Evolutionary conservation across 2,888 invertebrate species (phyloP).

Genomic region (Spilarctia lutea): DNA sequence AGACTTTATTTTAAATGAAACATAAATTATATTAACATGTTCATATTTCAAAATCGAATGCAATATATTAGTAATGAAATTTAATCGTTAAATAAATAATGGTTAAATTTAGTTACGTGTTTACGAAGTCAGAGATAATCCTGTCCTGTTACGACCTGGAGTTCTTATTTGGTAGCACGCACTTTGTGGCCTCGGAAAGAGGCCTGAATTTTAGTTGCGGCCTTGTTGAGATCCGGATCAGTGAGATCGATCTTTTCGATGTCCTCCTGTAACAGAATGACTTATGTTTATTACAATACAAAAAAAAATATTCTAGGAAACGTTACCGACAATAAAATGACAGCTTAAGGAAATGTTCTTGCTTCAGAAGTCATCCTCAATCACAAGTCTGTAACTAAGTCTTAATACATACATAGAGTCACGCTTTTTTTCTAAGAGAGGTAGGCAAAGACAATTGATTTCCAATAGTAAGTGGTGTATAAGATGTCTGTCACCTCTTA

Average conservation of each 20-base stretch:
- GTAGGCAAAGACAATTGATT: too few species aligned
- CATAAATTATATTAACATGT: not conserved
- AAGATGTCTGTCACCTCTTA: too few species aligned
- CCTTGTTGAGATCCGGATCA: slow-evolving; percentile 95
- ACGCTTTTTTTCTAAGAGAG: too few species aligned
- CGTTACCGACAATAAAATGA: not conserved
- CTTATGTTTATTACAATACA: not conserved
- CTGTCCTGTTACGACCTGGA: slow-evolving; percentile 48
- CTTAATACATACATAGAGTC: not conserved
- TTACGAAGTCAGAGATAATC: slow-evolving; percentile 66
- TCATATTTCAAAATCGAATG: not conserved
- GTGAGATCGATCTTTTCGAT: slow-evolving; percentile 94
- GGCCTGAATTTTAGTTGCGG: slow-evolving; percentile 96
- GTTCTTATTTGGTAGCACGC: slow-evolving; percentile 89
- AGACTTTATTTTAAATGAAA: not conserved
- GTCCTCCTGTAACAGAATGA: slow-evolving; percentile 84
- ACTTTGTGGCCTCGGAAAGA: slow-evolving; percentile 96
- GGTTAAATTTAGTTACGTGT: slow-evolving; percentile 31
- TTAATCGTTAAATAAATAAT: not conserved
- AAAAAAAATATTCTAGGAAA: not conserved
- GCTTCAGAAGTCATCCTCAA: not conserved
- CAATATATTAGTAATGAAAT: not conserved
- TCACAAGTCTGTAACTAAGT: not conserved
- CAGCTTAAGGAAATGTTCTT: not conserved
- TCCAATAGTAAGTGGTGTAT: too few species aligned